Base-by-base conservation (phyloP, 2,888 invertebrate genomes). In the Nomada fucata region DNA sequence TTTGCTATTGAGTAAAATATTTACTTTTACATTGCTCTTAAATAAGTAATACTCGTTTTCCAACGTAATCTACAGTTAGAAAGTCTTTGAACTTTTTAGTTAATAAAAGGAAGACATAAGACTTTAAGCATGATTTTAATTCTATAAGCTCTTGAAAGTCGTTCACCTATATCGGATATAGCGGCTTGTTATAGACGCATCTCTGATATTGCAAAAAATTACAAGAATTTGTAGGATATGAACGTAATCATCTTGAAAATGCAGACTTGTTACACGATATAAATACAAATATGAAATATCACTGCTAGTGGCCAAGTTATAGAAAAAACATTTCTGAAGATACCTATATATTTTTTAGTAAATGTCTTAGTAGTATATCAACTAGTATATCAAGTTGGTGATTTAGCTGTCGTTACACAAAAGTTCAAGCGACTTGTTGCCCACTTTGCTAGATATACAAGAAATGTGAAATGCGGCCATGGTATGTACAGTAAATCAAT, bases 401-500 rank as follows among this genome's bases (percentile, higher is more conserved):
- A 20, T 3, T 55, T n/a, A 29, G 57, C 63, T 69, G n/a, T 18
- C 26, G 26, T 29, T 23, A 20, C 1, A 18, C 47, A n/a, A 29
- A 52, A 57, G 52, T 74, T 44, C 0, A 11, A 18, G 11, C 7
- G 18, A 50, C 63, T 52, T 1, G 44, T 52, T 29, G n/a, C 23
- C 64, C 26, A 70, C 63, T 79, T 79, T 64, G 36, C 13, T 18
- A 55, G 26, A 10, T 36, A 36, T 36, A 55, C 53, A 15, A 61
- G 63, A 68, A 55, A 23, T n/a, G 44, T 15, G 71, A 79, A 79
- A 79, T 10, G 64, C 70, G 70, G 79, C 47, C 70, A 59, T 59
- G 44, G 70, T 64, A 79, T 79, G 64, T 47, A 15, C 36, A 23
- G 36, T 36, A 11, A 7, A 36, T 57, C 23, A 29, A 9, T 4